Conservation (phyloP, 2,888 invertebrate genomes). For the Tanypteryx hageni region DNA sequence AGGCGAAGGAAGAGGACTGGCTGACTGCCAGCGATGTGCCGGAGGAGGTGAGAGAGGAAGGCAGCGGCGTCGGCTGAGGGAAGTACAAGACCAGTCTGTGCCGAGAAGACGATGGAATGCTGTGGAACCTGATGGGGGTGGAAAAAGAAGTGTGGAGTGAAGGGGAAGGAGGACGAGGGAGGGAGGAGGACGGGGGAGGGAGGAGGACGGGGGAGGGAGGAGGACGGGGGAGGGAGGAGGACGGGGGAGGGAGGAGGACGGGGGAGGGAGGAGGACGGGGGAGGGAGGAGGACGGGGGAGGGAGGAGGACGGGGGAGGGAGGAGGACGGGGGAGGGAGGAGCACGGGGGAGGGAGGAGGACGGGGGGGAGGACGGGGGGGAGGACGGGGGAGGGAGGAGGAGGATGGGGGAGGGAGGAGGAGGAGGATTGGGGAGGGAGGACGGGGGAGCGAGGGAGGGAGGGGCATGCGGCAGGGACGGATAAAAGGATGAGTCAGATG, state of each 20-base stretch:
- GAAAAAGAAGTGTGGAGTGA: background rate
- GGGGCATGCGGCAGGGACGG: too few relatives aligned
- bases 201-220: background rate
- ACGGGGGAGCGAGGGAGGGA: background rate
- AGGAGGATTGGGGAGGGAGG: background rate
- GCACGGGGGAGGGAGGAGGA: background rate
- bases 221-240: too few relatives aligned
- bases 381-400: background rate
- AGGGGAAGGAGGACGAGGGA: background rate
- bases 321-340: background rate
- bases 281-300: background rate
- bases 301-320: background rate
- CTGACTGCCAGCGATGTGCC: background rate
- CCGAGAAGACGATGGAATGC: constrained; percentile 25
- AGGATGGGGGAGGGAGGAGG: background rate
- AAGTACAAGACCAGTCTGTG: constrained; percentile 6
- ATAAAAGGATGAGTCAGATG: too few relatives aligned
- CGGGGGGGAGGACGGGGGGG: too few relatives aligned
- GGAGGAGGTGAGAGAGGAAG: background rate
- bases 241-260: too few relatives aligned
- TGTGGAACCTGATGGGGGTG: constrained; percentile 31
- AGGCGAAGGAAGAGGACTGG: background rate
- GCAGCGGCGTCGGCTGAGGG: background rate
- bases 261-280: too few relatives aligned
- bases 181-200: background rate